Evolutionary conservation across 2,797 vertebrate species (phyloP), one percentile per base, ranked within the genome.

Genomic region (Florisuga fusca): DNA sequence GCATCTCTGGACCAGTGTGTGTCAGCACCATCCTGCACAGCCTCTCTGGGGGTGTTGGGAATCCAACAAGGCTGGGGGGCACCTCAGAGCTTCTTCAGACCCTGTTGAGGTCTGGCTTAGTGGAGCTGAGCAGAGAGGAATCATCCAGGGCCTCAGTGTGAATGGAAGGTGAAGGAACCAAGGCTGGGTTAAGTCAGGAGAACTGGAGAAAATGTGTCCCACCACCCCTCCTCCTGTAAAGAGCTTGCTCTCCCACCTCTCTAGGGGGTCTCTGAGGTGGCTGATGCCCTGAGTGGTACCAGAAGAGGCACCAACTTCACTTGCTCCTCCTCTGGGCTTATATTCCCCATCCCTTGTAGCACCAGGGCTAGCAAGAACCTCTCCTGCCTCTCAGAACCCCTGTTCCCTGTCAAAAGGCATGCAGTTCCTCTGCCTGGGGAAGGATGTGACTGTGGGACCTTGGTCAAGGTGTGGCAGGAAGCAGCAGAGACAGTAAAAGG

Each of bases 11-110:
- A 41, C 4, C 58, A 41, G 20, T 68, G 43, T 2, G 10, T 25
- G 34, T 43, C 84, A 66, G 15, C 4, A 6, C 43, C 46, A 5
- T 27, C 27, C 17, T 55, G 26, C 1, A 1, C 41, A 84, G 17
- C 46, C 86, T 75, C 66, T 87, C 91, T 59, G n/a, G 62, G 29
- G 26, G 53, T 31, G 16, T 0, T 10, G 51, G 57, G 50, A 59
- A 84, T 31, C 22, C 29, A n/a, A 5, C 0, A 0, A 26, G 48
- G 21, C 38, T 66, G n/a, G 23, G 21, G 4, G 38, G 3, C 36
- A 10, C 23, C 29, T 50, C n/a, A 63, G 66, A 82, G 36, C 23
- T 69, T 23, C 67, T 80, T 59, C 55, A 83, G 83, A 23, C 9
- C 36, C 17, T 33, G 53, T 34, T 10, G 57, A 53, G 67, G 25